phyloP scores from a whole-genome alignment of 2,113 vertebrate genomes.

The Calyptomena viridis region DNA sequence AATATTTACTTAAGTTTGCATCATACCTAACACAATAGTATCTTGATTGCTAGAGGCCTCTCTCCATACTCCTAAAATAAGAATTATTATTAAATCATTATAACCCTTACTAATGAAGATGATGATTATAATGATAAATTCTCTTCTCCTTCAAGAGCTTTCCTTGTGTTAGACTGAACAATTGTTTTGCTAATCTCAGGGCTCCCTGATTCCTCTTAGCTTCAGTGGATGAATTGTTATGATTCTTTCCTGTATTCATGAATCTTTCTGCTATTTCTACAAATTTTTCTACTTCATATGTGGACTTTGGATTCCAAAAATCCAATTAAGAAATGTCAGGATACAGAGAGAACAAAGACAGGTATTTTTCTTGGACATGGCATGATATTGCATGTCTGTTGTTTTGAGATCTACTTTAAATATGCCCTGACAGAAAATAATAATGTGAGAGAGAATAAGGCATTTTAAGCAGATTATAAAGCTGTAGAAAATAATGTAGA shows the following conservation, averaged over 20 bases:
- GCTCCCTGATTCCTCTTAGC: not conserved
- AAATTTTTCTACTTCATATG: not conserved
- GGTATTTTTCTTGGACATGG: not conserved
- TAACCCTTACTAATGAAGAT: not conserved
- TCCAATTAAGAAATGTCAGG: not conserved
- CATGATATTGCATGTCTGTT: rapidly evolving
- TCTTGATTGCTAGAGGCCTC: not conserved
- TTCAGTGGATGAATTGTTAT: not conserved
- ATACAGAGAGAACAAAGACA: not conserved
- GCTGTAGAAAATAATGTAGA: not conserved
- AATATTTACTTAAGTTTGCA: not conserved
- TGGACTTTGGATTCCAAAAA: not conserved
- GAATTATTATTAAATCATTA: not conserved
- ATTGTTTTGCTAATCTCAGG: not conserved
- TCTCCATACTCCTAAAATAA: not conserved
- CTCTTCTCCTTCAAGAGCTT: not conserved
- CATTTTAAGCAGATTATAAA: not conserved
- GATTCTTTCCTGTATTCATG: not conserved
- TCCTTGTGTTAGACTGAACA: not conserved
- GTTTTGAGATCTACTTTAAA: not conserved
- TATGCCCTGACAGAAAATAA: not conserved
- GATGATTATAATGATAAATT: not conserved
- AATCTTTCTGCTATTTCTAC: not conserved
- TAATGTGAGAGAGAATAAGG: not conserved
- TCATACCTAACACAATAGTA: not conserved